Evolutionary conservation across 2,888 invertebrate species (phyloP).

Genomic region (Ceriagrion tenellum): DNA sequence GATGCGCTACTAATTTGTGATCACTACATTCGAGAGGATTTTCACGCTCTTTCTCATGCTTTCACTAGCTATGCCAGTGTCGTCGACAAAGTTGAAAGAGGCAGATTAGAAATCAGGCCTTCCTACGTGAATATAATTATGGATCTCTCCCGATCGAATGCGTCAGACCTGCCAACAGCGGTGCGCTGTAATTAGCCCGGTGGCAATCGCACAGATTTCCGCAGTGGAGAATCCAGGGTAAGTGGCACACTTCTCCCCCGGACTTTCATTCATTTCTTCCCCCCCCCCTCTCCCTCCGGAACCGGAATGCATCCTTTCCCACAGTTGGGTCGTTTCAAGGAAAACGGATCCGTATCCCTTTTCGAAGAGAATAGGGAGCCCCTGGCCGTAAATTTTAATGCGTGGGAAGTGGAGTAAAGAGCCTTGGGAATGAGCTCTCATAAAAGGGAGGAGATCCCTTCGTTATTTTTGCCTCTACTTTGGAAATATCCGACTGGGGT

Average conservation of each 20-base stretch:
- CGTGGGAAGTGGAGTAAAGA: slow-evolving; percentile 19
- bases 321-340: background rate
- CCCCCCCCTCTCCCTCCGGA: background rate
- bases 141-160: background rate
- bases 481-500: background rate
- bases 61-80: background rate
- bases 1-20: too few relatives aligned
- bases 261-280: background rate
- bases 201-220: background rate
- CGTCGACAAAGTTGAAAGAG: background rate
- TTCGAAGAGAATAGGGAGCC: background rate
- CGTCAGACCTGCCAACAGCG: background rate
- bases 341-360: background rate
- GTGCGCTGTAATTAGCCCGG: background rate
- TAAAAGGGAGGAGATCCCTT: background rate
- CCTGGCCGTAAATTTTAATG: slow-evolving; percentile 10
- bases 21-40: background rate
- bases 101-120: background rate
- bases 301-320: slow-evolving; percentile 9
- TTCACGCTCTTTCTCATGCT: background rate
- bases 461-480: background rate
- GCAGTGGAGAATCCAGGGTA: background rate
- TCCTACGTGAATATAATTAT: background rate
- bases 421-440: slow-evolving; percentile 10
- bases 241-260: background rate